Base-by-base conservation (phyloP, 2,888 invertebrate genomes). In the Ariolimax columbianus region DNA sequence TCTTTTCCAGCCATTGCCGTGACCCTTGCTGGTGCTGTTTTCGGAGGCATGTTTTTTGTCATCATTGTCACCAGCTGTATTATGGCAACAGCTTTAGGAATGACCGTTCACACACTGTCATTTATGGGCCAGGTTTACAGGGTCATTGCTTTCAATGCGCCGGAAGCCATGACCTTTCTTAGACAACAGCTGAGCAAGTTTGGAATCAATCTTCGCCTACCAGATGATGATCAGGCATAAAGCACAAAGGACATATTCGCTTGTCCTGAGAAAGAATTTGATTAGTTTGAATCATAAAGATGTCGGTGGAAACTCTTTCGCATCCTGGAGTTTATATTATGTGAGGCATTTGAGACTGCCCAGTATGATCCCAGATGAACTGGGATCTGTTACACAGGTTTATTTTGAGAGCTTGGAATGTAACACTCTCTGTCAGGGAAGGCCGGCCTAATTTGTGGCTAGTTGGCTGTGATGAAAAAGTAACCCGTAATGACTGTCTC, bases 1-100 rank as follows among this genome's bases (percentile, higher is more conserved):
- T n/a, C n/a, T 63, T 51, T 26, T 77, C 23, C 77, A 77, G 77
- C 55, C 40, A 30, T 77, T 30, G 77, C 77, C 23, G 77, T 77
- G 36, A 36, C 55, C 17, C 23, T 77, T 55, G 77, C 55, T 55
- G 77, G 55, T 7, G 36, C 55, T 17, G 55, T 77, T 17, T 77
- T 17, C n/a, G 77, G 33, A 55, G 77, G 51, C 33, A 26, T 77
- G 36, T 77, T 77, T 55, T 36, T 77, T 36, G 55, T 77, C 36
- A 33, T 77, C 4, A n/a, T 77, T 3, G 23, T 33, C 9, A 38
- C 55, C 19, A 19, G 77, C 77, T 77, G 77, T 55, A 26, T 40
- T 36, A 55, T 77, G 36, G 77, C 77, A 17, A 55, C 55, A 19
- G 51, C 55, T 2, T 77, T 51, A 33, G 77, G 77, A 14, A 19